These are phyloP conservation scores for Aporophyla lueneburgensis DNA, from an alignment of 2,888 invertebrate genomes.

Conservation along the genomic window DNA sequence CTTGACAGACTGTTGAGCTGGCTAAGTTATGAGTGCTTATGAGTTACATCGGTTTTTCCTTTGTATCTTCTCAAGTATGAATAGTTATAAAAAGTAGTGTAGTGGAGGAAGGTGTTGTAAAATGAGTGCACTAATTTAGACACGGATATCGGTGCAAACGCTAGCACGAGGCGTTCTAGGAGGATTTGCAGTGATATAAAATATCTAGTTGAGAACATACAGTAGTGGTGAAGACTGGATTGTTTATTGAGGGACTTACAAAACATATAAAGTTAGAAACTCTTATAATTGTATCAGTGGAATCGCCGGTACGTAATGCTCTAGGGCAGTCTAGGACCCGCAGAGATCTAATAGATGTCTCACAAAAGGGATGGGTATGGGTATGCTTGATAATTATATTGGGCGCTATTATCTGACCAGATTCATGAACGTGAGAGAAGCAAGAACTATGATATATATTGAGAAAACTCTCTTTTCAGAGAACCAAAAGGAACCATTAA, in stretches of 20 bases:
- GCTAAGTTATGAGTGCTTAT: constrained; percentile 39
- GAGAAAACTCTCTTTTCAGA: no score
- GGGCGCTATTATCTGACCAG: background rate
- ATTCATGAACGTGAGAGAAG: background rate
- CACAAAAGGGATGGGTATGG: background rate
- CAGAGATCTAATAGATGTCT: background rate
- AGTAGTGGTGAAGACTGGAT: background rate
- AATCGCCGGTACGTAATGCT: no score
- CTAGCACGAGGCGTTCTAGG: background rate
- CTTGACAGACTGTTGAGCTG: constrained; percentile 66
- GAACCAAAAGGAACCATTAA: no score
- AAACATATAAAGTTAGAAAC: background rate
- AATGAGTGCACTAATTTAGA: background rate
- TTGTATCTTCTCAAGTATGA: background rate
- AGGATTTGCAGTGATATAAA: background rate
- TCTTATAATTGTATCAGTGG: no score
- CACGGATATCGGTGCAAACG: background rate
- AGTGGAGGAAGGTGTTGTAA: background rate
- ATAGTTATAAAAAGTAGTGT: background rate
- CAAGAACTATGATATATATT: background rate
- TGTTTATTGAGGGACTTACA: background rate
- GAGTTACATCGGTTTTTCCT: background rate
- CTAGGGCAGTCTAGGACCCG: background rate
- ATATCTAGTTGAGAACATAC: constrained; percentile 6
- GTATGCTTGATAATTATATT: background rate